Conservation (phyloP, 2,888 invertebrate species). For the Nomada hirtipes region DNA sequence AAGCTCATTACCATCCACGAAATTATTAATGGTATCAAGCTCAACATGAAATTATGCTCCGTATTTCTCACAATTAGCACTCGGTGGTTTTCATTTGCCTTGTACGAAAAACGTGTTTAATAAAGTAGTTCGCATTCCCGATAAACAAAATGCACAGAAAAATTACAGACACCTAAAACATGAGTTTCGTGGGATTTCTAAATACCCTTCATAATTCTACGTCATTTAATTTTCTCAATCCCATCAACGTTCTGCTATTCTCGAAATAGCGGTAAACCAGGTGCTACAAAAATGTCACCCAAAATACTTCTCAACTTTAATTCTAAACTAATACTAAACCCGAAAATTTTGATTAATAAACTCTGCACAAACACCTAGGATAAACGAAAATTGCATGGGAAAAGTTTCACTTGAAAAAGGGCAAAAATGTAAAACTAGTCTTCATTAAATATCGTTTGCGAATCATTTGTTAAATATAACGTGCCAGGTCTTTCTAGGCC, state of each 20-base stretch:
- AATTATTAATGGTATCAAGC: neutral
- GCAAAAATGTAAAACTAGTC: no score
- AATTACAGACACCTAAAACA: neutral
- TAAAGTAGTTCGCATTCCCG: neutral
- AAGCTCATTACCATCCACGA: neutral
- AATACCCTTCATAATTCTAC: conserved; percentile 19
- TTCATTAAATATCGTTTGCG: no score
- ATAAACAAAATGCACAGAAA: neutral
- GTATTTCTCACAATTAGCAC: neutral
- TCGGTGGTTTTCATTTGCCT: conserved; percentile 8
- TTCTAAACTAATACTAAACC: neutral
- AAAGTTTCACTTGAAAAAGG: no score
- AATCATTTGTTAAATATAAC: no score
- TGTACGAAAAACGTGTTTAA: neutral
- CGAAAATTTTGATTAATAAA: no score
- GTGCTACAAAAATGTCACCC: neutral
- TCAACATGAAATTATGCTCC: neutral
- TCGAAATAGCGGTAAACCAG: neutral
- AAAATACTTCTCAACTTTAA: neutral
- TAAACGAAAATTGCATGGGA: no score
- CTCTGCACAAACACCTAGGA: no score
- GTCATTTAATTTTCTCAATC: conserved; percentile 11
- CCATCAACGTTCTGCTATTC: neutral
- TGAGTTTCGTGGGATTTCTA: conserved; percentile 19
- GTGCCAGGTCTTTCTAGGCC: no score